Percentiles rank a stretch among this genome's conserved stretches.
Conservation (phyloP, 2,113 vertebrate genomes). For the Salvelinus sp. region DNA sequence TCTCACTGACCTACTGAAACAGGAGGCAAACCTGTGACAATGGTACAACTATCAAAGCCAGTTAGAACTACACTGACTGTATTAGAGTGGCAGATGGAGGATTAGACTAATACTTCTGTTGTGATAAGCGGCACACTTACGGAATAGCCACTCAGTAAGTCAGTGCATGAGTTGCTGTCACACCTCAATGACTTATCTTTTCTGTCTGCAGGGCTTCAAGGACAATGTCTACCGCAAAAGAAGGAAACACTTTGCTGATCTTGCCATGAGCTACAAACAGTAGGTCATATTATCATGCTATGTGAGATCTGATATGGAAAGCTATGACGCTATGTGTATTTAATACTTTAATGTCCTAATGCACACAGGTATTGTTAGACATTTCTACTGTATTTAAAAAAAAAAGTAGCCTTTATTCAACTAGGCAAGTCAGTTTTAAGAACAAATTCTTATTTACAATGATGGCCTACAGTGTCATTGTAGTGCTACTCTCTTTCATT, state of each 20-base stretch:
- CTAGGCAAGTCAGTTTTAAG: too few species aligned
- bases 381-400: neutral
- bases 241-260: constrained; percentile 95
- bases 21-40: neutral
- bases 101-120: neutral
- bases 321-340: neutral
- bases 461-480: too few species aligned
- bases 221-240: constrained; percentile 96
- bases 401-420: too few species aligned
- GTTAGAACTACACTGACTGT: neutral
- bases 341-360: neutral
- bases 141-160: too few species aligned
- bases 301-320: neutral
- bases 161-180: too few species aligned
- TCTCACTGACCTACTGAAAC: too few species aligned
- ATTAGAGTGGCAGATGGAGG: neutral
- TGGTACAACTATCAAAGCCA: neutral
- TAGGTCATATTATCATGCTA: constrained; percentile 66
- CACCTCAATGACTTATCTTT: neutral
- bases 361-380: neutral
- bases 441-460: too few species aligned
- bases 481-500: neutral
- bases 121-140: neutral
- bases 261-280: constrained; percentile 93
- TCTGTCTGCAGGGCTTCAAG: constrained; percentile 87